Evolutionary conservation across 2,888 invertebrate species (phyloP).

Genomic region (Hirtodrosophila histrioides): DNA sequence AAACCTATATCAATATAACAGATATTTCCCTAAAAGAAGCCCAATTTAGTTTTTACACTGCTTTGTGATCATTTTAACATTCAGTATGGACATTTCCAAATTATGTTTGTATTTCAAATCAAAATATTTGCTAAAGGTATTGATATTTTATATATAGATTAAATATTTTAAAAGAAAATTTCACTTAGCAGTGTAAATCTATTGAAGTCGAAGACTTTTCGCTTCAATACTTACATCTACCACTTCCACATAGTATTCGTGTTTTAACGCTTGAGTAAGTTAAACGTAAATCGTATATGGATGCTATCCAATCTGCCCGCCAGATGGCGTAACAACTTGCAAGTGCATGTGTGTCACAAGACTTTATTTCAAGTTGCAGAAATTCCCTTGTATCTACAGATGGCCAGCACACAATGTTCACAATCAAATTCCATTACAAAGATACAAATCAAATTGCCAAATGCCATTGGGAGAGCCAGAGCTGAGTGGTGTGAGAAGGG

Average conservation of each 20-base stretch:
- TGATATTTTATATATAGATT: no score
- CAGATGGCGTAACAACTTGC: conserved; percentile 50
- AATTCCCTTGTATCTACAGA: conserved; percentile 51
- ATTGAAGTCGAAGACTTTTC: background rate
- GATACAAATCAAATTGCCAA: conserved; percentile 76
- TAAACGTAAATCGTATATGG: conserved; percentile 16
- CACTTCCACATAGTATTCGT: no score
- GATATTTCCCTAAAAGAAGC: no score
- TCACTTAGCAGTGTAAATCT: no score
- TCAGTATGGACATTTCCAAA: no score
- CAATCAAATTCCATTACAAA: conserved; percentile 68
- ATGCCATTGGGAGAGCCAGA: conserved; percentile 14
- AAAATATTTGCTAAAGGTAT: no score
- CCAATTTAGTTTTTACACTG: no score
- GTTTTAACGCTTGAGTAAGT: conserved; percentile 12
- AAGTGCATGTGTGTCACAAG: conserved; percentile 30
- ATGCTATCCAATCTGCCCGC: conserved; percentile 34
- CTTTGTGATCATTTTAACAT: no score
- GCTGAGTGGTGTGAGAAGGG: background rate
- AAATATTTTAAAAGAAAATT: no score
- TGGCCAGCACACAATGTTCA: conserved; percentile 42
- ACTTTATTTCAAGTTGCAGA: conserved; percentile 6
- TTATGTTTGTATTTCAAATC: no score
- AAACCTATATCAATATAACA: no score
- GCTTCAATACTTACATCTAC: background rate